Evolutionary conservation across 2,797 vertebrate species (phyloP), one percentile per base, ranked within the genome.

Genomic region (Epinephelus malabaricus): DNA sequence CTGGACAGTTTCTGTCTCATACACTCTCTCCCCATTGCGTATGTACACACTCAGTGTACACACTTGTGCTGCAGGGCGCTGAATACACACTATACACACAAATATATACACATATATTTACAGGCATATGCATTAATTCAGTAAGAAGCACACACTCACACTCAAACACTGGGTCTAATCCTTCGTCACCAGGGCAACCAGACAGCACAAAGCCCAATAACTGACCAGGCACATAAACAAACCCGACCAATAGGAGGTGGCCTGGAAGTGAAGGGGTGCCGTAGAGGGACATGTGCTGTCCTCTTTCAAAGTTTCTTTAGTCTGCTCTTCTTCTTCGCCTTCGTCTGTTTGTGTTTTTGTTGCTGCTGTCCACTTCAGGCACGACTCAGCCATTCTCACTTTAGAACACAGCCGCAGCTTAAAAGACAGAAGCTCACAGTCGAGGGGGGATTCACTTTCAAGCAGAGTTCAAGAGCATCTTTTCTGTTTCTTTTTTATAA

Each of bases 371-470:
- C 79, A 40, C 47, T 71, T 27, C 7, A 8, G 64, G 64, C 68
- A 73, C 49, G 21, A n/a, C 46, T 79, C 68, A 65, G 46, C 61
- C 78, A n/a, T 25, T 66, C 62, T 68, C 53, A 19, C 59, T 60
- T 65, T 38, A 49, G 38, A 68, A 55, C 77, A 59, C 19, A 45
- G 46, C 21, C 5, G 49, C 72, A 47, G 46, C 50, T 73, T 72
- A 21, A 76, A 78, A 69, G 78, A 61, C 50, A 43, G 55, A 49
- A 53, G 19, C 61, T 62, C 23, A 8, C 43, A 17, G 21, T 46
- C 45, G 10, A 11, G 9, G 8, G 62, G 30, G 40, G 43, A 14
- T 40, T 73, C 50, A 34, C 19, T 80, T 63, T 73, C 30, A 62
- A 53, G 27, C 18, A 10, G 21, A 75, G 60, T 69, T 50, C 55